Conservation (phyloP, 2,113 vertebrate species). For the Baryphthengus martii region DNA sequence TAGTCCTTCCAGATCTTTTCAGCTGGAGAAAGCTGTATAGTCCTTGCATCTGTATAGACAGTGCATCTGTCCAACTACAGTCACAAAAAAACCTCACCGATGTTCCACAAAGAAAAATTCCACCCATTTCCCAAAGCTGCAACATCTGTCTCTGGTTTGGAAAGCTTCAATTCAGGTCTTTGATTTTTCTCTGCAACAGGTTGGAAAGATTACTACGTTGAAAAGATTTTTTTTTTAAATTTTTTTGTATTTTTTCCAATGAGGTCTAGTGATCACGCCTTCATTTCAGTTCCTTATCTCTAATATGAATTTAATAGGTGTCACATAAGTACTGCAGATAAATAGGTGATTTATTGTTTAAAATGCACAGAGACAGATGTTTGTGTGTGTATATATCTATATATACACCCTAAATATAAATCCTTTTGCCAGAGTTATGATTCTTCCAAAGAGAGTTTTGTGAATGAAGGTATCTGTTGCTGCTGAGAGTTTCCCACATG, state of each 20-base stretch:
- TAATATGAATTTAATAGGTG: slow-evolving; percentile 47
- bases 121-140: slow-evolving; percentile 31
- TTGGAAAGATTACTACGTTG: slow-evolving; percentile 35
- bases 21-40: not conserved
- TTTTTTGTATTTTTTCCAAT: slow-evolving; percentile 37
- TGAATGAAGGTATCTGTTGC: slow-evolving; percentile 9
- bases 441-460: not conserved
- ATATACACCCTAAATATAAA: not conserved
- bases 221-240: not conserved
- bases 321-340: not conserved
- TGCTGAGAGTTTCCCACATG: not conserved
- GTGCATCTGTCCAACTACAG: slow-evolving; percentile 12
- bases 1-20: not conserved
- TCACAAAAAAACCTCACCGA: not conserved
- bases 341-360: slow-evolving; percentile 20
- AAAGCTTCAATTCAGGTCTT: slow-evolving; percentile 41
- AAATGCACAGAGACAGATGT: not conserved
- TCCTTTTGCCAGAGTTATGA: not conserved
- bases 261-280: not conserved
- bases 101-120: slow-evolving; percentile 59
- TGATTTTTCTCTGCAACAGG: slow-evolving; percentile 52
- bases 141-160: slow-evolving; percentile 56
- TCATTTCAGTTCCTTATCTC: slow-evolving; percentile 46
- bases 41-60: not conserved
- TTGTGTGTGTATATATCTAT: not conserved